Evolutionary conservation across 2,113 vertebrate species (phyloP), one percentile per base, ranked within the genome.

Genomic region (Ranitomeya variabilis): DNA sequence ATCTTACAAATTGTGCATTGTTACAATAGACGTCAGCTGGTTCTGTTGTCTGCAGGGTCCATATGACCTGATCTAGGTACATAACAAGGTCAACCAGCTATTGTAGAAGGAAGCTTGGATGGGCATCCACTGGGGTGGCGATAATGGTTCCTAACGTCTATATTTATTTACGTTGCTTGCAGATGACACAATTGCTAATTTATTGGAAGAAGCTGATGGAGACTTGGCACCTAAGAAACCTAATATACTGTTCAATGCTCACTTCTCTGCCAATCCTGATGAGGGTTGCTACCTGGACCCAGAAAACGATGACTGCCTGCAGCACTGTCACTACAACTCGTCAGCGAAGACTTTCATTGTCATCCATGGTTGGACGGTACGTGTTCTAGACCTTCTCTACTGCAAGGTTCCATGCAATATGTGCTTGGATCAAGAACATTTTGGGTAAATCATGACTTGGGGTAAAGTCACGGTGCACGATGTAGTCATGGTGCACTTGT

Each of bases 291-390:
- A 91, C 78, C 92, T 99, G n/a, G 76, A 91, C 55, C 0, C 92
- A 0, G 95, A 95, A 2, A 92, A 93, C 6, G 91, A 13, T 3
- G 80, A 92, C 10, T 45, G 91, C 51, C 89, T 98, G 26, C 89
- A 94, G 78, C 93, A 95, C 18, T 99, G 98, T 90, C 91, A 92
- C 80, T 99, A 98, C 93, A 99, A 99, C 6, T 2, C 88, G 45
- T 96, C 97, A 6, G 94, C 96, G 0, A 99, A 96, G 91, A 98
- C 96, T 0, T 97, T 99, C 91, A 94, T 99, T 88, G 95, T 99
- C 92, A 97, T 99, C 89, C 98, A 99, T 8, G 98, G 98, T 71
- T 99, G 98, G 98, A 97, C 97, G 76, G 98, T 99, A 81, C 95
- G 96, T 89, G 0, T 13, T 81, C 21, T 62, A 60, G 18, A 55